phyloP scores from a whole-genome alignment of 2,113 vertebrate species.

The Furnarius figulus region DNA sequence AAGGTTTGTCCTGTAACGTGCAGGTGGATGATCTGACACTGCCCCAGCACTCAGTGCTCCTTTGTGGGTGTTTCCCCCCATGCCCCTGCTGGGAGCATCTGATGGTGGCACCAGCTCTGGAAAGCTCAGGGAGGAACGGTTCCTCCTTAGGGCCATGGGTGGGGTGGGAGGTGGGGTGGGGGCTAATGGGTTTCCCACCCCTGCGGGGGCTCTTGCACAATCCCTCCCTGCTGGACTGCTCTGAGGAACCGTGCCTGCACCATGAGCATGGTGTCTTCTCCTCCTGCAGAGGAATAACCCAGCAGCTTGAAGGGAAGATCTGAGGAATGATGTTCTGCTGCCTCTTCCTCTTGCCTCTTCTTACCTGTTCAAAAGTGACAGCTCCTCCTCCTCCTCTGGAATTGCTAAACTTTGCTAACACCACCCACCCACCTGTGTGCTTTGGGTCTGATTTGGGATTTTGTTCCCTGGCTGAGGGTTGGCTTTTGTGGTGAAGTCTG shows the following conservation, averaged over 20 bases:
- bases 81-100: not conserved
- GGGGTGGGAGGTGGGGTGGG: not conserved
- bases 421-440: not conserved
- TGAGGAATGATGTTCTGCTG: not conserved
- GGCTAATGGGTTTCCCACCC: fast-evolving
- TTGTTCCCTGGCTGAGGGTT: not conserved
- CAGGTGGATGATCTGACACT: not conserved
- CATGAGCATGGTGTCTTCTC: not conserved
- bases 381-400: not conserved
- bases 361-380: not conserved
- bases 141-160: not conserved
- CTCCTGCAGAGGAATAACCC: not conserved
- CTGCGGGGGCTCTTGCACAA: not conserved
- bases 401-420: not conserved
- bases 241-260: not conserved
- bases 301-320: not conserved
- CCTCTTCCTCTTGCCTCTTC: not conserved
- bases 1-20: not conserved
- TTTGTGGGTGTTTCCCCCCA: not conserved
- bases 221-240: not conserved
- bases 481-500: fast-evolving
- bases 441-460: not conserved
- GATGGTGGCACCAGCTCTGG: not conserved
- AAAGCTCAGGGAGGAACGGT: not conserved
- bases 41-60: not conserved